Conservation (phyloP, 2,888 invertebrate genomes). For the Machimus rusticus region DNA sequence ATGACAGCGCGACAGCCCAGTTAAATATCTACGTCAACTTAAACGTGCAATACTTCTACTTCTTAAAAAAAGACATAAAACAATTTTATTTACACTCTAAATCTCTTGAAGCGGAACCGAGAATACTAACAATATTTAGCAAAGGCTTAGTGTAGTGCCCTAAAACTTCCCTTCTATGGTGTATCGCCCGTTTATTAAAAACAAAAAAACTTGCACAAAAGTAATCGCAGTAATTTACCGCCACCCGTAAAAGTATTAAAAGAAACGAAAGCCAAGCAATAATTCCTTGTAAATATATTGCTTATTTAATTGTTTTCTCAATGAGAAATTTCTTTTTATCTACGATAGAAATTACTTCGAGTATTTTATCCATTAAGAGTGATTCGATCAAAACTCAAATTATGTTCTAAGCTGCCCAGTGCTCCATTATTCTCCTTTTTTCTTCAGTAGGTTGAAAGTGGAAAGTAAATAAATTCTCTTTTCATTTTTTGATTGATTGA, state of each 20-base stretch:
- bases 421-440: background rate
- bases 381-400: background rate
- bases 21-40: background rate
- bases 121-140: background rate
- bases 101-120: background rate
- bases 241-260: background rate
- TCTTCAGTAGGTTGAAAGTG: background rate
- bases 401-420: background rate
- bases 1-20: background rate
- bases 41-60: conserved; percentile 28
- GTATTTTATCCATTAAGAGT: conserved; percentile 20
- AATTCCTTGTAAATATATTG: conserved; percentile 33
- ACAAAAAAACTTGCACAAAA: conserved; percentile 13
- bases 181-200: background rate
- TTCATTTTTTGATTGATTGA: conserved; percentile 35
- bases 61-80: background rate
- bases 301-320: conserved; percentile 31
- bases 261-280: conserved; percentile 6
- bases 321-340: conserved; percentile 27
- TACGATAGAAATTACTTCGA: background rate
- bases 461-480: background rate
- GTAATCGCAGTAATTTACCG: background rate
- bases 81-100: conserved; percentile 17
- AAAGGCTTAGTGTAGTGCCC: background rate
- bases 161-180: background rate